A percentile compares a stretch with the other conserved stretches of the same genome.
Evolutionary conservation across 37 sponge, comb jelly and placozoan genomes (phyloP).

Genomic region (Hexactinellida sp.): DNA sequence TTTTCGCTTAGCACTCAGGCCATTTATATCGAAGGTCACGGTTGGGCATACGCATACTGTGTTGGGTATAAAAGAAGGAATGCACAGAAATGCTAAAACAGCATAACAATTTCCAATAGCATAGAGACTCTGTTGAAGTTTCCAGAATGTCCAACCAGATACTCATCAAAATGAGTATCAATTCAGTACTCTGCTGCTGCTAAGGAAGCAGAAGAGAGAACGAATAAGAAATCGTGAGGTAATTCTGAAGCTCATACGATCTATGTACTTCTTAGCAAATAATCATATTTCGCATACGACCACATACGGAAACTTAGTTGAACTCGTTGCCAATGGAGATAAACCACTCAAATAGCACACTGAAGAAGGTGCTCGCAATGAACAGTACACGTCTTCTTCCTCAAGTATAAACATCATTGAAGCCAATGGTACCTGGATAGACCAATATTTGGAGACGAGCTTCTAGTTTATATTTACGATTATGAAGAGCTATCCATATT

Average conservation of each 20-base stretch:
- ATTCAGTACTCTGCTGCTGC: not conserved
- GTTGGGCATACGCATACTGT: too few species aligned
- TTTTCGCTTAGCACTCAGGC: too few species aligned
- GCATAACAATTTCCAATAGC: not conserved
- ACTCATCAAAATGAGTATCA: not conserved
- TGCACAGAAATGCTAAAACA: not conserved
- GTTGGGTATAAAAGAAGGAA: not conserved
- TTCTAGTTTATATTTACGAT: not conserved
- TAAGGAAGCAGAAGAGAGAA: not conserved
- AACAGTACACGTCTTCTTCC: not conserved
- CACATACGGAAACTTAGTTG: not conserved
- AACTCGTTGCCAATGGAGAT: not conserved
- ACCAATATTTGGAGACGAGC: not conserved
- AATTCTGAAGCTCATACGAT: not conserved
- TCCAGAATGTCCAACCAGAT: not conserved
- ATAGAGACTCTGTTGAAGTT: not conserved
- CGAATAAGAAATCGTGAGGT: not conserved
- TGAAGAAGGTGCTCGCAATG: not conserved
- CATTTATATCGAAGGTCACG: too few species aligned
- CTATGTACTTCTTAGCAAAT: not conserved
- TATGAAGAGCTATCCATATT: slow-evolving; percentile 36
- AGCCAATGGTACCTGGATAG: slow-evolving; percentile 7
- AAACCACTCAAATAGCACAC: not conserved
- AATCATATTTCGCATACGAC: not conserved
- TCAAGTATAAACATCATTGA: not conserved